Evolutionary conservation across 1,140 invertebrate species (phyloP), one percentile per base, ranked within the genome.

Genomic region (Pogonognathellus flavescens): DNA sequence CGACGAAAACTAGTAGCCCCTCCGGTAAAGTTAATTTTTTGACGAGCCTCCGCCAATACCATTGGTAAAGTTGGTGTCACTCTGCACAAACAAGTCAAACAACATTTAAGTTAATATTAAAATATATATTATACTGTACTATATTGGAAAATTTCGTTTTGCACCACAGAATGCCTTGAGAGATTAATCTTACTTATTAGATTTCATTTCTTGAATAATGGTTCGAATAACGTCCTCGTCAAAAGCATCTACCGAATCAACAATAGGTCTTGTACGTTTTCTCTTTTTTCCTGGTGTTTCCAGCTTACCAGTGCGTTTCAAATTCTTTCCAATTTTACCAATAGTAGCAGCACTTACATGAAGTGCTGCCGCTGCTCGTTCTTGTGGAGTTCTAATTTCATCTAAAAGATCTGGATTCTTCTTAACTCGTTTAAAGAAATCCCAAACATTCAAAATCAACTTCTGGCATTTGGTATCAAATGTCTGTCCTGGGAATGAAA

Each of bases 391-490:
- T 76, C 81, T 14, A 16, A 87, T 82, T 52, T 80, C 59, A 60
- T 86, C 81, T 6, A 87, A 13, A 14, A 86, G 72, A 84, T 82
- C 83, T 0, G 87, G 84, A 86, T 88, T 83, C 22, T 84, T 86
- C 41, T 88, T 87, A 5, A 84, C 53, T 41, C 87, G 66, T 57
- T 87, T 87, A 16, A 88, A 87, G 50, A 87, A 88, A 76, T 88
- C 84, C 85, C 87, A 85, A 8, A 87, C 86, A 84, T 88, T 88
- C 53, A 88, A 80, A 25, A 88, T 88, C 25, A 88, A 50, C 72
- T 88, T 88, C 76, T 88, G 88, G 70, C 85, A 81, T 55, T 88
- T 86, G 57, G 80, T 84, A 60, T 87, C 83, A 53, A 88, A 88
- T 82, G 80, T 85, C 55, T 88, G 88, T 14, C 88, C 88, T 7